Evolutionary conservation across 1,140 invertebrate genomes (phyloP).

Genomic region (Gryllus bimaculatus): DNA sequence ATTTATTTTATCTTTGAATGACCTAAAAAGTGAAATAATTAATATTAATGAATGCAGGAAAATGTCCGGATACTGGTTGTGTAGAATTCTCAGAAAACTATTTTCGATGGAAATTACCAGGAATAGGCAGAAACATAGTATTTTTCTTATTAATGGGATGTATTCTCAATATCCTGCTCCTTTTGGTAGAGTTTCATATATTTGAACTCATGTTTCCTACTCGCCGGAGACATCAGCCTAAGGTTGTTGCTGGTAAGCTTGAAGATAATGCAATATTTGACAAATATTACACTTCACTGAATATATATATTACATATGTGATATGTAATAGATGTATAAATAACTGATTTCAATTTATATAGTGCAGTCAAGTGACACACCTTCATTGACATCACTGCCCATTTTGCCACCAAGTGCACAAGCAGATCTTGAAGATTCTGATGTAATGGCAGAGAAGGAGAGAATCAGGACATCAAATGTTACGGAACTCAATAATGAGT

Average conservation of each 20-base stretch:
- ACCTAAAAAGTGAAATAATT: not conserved
- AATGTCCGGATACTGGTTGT: not conserved
- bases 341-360: not conserved
- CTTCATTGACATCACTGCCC: not conserved
- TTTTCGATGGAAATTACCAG: not conserved
- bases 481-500: not conserved
- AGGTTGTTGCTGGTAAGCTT: not conserved
- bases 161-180: not conserved
- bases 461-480: not conserved
- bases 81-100: not conserved
- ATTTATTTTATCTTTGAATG: not conserved
- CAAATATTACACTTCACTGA: too few species aligned
- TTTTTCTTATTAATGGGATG: not conserved
- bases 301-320: too few species aligned
- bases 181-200: not conserved
- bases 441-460: not conserved
- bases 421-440: not conserved
- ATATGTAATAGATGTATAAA: too few species aligned
- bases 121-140: not conserved
- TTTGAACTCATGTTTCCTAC: not conserved
- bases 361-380: not conserved
- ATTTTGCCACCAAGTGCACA: too few species aligned
- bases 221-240: not conserved
- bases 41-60: not conserved
- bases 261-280: too few species aligned